phyloP scores from a whole-genome alignment of 1,140 invertebrate species.

The Aplysia californica region DNA sequence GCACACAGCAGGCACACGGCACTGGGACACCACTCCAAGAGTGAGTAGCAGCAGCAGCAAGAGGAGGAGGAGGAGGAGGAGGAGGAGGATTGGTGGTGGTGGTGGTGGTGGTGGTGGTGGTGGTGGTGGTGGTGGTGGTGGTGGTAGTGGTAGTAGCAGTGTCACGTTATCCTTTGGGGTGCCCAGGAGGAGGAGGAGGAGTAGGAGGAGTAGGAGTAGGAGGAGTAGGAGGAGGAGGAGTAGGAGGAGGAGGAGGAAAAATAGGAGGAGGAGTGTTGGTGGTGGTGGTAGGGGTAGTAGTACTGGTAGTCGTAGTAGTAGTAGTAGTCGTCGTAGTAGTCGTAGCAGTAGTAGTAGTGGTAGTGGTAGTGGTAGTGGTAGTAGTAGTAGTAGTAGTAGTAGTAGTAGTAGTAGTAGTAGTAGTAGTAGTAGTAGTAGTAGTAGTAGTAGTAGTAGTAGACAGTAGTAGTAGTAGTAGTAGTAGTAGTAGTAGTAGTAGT shows the following conservation, averaged over 20 bases:
- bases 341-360: neutral
- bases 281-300: too few relatives aligned
- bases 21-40: neutral
- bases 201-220: neutral
- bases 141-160: conserved; percentile 11
- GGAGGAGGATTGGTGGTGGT: neutral
- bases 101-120: neutral
- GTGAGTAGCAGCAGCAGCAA: neutral
- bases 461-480: conserved; percentile 14
- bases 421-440: conserved; percentile 8
- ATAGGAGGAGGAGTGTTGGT: neutral
- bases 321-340: too few relatives aligned
- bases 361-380: conserved; percentile 7
- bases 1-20: neutral
- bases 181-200: neutral
- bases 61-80: neutral
- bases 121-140: neutral
- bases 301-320: too few relatives aligned
- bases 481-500: conserved; percentile 15
- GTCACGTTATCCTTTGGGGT: neutral
- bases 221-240: too few relatives aligned
- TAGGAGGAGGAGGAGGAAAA: too few relatives aligned
- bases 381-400: conserved; percentile 24
- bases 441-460: conserved; percentile 4
- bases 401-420: conserved; percentile 15